phyloP scores from a whole-genome alignment of 2,888 invertebrate genomes.

The Lasioglossum malachurum region DNA sequence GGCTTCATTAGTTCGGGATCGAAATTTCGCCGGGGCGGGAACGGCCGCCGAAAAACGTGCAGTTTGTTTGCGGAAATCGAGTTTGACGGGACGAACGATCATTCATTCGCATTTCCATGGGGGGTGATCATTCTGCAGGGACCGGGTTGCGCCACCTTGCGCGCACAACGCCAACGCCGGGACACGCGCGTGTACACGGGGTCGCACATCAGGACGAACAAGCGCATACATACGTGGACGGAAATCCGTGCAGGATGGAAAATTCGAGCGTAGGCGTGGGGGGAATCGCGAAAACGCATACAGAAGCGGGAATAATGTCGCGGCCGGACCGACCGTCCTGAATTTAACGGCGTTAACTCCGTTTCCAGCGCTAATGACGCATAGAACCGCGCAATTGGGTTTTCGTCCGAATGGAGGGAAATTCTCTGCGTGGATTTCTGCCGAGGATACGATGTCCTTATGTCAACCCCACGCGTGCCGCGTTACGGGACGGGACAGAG shows the following conservation, averaged over 20 bases:
- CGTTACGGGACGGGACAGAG: conserved; percentile 9
- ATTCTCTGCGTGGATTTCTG: conserved; percentile 62
- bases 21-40: conserved; percentile 30
- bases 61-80: conserved; percentile 61
- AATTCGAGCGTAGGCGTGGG: conserved; percentile 10
- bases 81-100: conserved; percentile 68
- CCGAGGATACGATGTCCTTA: conserved; percentile 67
- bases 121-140: conserved; percentile 57
- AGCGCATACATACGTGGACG: conserved; percentile 5
- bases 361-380: conserved; percentile 82
- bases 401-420: conserved; percentile 71
- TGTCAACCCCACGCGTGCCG: conserved; percentile 50
- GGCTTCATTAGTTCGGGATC: conserved; percentile 46
- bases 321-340: conserved; percentile 73
- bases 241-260: conserved; percentile 16
- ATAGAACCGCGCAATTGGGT: conserved; percentile 78
- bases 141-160: conserved; percentile 7
- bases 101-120: conserved; percentile 70
- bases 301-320: conserved; percentile 74
- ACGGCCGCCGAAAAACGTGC: conserved; percentile 38
- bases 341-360: conserved; percentile 78
- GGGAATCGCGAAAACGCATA: neutral
- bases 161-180: conserved; percentile 5
- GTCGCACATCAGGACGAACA: neutral
- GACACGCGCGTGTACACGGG: neutral